These are phyloP conservation scores for Manacus vitellinus DNA, from an alignment of 2,113 vertebrate species.

Conservation along the genomic window DNA sequence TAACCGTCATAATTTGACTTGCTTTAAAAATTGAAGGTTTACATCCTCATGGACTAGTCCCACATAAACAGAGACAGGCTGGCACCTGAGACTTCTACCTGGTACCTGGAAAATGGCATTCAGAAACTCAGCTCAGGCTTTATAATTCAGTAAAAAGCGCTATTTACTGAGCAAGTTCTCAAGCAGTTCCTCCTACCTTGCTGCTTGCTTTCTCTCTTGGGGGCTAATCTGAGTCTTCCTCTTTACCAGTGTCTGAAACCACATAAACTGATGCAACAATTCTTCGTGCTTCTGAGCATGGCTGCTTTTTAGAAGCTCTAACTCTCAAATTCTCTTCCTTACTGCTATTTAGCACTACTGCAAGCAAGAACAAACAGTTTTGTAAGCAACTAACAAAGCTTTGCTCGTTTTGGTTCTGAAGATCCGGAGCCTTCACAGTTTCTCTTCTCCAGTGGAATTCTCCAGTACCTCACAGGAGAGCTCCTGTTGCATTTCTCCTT, in stretches of 20 bases:
- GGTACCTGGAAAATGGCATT: not conserved
- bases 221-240: slow-evolving; percentile 20
- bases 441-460: not conserved
- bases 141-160: not conserved
- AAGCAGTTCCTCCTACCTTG: not conserved
- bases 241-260: slow-evolving; percentile 9
- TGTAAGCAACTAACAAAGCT: not conserved
- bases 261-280: not conserved
- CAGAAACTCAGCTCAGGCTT: not conserved
- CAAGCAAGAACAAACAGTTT: not conserved
- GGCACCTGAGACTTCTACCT: not conserved
- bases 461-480: not conserved
- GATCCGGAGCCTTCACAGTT: not conserved
- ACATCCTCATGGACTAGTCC: not conserved
- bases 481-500: not conserved
- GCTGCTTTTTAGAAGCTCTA: slow-evolving; percentile 7
- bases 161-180: not conserved
- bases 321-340: not conserved
- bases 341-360: not conserved
- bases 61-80: not conserved
- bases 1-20: not conserved
- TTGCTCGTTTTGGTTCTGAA: not conserved
- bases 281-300: not conserved
- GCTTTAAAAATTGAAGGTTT: not conserved
- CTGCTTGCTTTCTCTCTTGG: not conserved